A percentile compares a stretch with the other conserved stretches of the same genome.
phyloP scores from a whole-genome alignment of 2,113 vertebrate genomes.

The Xyrauchen texanus region DNA sequence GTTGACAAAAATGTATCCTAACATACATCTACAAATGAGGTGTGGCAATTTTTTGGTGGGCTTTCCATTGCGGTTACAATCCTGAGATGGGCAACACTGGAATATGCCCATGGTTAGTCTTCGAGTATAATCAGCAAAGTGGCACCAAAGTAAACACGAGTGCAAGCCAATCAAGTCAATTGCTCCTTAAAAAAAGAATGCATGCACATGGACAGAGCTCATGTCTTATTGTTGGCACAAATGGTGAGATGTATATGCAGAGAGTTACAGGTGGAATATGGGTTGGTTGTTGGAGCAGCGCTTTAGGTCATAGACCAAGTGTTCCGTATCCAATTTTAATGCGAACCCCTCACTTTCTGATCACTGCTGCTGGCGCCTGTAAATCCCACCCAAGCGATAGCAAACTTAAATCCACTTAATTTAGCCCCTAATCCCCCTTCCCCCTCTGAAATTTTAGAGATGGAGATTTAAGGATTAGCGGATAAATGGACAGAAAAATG shows the following conservation, averaged over 20 bases:
- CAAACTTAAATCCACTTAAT: conserved; percentile 55
- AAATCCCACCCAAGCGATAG: conserved; percentile 51
- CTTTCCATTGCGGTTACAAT: no score
- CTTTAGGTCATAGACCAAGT: conserved; percentile 19
- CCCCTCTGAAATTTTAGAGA: conserved; percentile 42
- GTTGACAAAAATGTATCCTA: no score
- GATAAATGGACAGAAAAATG: conserved; percentile 52
- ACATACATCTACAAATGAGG: no score
- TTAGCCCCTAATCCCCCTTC: conserved; percentile 54
- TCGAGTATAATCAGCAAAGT: not conserved
- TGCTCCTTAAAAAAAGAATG: conserved; percentile 10
- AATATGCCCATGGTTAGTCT: no score
- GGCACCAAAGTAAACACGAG: no score
- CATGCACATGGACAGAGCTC: conserved; percentile 10
- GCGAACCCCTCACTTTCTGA: conserved; percentile 22
- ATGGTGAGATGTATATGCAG: not conserved
- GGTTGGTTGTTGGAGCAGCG: conserved; percentile 18
- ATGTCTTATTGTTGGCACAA: conserved; percentile 14
- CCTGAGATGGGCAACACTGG: no score
- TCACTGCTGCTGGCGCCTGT: conserved; percentile 1
- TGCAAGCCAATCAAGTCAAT: not conserved
- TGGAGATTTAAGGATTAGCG: conserved; percentile 55
- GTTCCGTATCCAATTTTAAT: conserved; percentile 45
- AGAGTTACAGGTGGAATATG: conserved; percentile 23
- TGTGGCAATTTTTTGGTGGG: no score